Conservation (phyloP, 2,113 vertebrate species). For the Menura novaehollandiae region DNA sequence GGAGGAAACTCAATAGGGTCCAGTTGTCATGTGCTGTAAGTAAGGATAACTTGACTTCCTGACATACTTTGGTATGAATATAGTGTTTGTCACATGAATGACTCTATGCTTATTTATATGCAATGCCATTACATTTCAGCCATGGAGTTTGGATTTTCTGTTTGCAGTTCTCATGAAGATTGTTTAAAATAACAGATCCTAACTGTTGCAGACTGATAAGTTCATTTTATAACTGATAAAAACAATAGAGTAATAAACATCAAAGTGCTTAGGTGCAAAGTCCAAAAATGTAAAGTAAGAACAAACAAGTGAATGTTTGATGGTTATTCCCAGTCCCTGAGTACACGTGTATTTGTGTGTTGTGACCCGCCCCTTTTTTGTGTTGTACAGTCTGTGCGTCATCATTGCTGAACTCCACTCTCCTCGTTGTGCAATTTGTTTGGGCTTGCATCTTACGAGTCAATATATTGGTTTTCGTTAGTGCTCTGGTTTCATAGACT, state of each 20-base stretch:
- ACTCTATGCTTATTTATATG: background rate
- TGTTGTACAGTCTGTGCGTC: background rate
- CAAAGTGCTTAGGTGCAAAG: background rate
- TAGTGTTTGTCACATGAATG: background rate
- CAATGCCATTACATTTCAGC: background rate
- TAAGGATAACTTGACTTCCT: background rate
- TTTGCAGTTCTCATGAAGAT: background rate
- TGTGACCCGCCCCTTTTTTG: background rate
- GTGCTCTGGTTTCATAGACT: background rate
- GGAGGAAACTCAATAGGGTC: background rate
- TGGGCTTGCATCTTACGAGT: background rate
- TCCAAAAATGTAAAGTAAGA: background rate
- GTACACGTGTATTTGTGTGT: background rate
- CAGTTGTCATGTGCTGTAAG: background rate
- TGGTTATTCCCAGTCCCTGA: background rate
- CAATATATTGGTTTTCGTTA: constrained; percentile 10
- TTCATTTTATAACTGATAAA: background rate
- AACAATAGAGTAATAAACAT: background rate
- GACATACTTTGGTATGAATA: background rate
- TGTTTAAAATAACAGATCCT: background rate
- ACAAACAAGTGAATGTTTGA: background rate
- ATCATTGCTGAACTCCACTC: background rate
- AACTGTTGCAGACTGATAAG: background rate
- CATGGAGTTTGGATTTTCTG: background rate
- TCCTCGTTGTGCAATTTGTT: background rate